A percentile compares a stretch with the other conserved stretches of the same genome.
phyloP scores from a whole-genome alignment of 1,140 invertebrate genomes.

The Triops longicaudatus region DNA sequence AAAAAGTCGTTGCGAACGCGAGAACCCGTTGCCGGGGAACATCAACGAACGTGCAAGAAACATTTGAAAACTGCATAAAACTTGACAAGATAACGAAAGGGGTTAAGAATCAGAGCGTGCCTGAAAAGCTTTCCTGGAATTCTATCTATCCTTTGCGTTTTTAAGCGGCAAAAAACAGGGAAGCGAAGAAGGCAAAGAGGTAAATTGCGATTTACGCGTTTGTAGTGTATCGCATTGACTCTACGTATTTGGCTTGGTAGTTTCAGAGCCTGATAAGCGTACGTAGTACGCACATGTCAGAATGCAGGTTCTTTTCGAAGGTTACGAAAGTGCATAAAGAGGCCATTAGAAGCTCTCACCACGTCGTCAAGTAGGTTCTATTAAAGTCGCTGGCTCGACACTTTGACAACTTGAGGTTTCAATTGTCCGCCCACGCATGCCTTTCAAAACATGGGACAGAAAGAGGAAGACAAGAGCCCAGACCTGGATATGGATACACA shows the following conservation, averaged over 20 bases:
- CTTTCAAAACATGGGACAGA: background rate
- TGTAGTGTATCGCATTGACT: no score
- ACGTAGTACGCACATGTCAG: background rate
- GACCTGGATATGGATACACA: no score
- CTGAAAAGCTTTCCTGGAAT: background rate
- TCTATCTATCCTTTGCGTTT: background rate
- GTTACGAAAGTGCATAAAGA: background rate
- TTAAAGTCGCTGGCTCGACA: constrained; percentile 11
- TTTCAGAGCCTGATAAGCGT: background rate
- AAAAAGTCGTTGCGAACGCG: background rate
- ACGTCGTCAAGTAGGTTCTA: constrained; percentile 11
- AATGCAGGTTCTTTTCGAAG: background rate
- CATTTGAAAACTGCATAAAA: background rate
- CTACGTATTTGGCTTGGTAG: background rate
- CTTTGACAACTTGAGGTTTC: constrained; percentile 5
- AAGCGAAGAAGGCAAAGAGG: no score
- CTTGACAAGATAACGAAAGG: background rate
- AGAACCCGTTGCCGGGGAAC: background rate
- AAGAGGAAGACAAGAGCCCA: background rate
- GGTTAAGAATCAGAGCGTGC: background rate
- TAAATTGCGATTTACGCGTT: no score
- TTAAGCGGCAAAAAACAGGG: background rate
- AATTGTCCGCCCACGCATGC: constrained; percentile 8
- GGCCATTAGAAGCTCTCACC: constrained; percentile 1
- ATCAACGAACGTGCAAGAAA: background rate